These are phyloP conservation scores for Idaea straminata DNA, from an alignment of 2,888 invertebrate genomes.

Conservation along the genomic window DNA sequence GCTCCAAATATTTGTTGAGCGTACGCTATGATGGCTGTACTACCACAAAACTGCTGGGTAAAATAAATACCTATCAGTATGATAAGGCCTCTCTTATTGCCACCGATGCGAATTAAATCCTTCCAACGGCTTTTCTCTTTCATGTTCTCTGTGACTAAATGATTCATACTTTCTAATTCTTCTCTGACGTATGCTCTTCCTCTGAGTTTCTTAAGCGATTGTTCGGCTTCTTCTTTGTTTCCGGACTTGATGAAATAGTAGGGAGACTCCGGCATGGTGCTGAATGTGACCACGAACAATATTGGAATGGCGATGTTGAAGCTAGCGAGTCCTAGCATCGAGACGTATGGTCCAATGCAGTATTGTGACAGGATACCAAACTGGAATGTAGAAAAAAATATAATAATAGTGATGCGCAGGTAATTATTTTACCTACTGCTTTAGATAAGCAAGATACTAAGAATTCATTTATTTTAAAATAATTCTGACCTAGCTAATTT, in stretches of 20 bases:
- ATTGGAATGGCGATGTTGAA: slow-evolving; percentile 79
- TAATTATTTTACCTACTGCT: background rate
- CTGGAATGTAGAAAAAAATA: slow-evolving; percentile 48
- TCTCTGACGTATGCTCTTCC: slow-evolving; percentile 76
- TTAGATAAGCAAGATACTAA: background rate
- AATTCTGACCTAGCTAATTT: too few relatives aligned
- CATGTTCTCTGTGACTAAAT: slow-evolving; percentile 76
- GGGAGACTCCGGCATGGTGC: slow-evolving; percentile 84
- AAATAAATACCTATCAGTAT: slow-evolving; percentile 82
- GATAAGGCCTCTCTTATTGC: slow-evolving; percentile 79
- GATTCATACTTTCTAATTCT: slow-evolving; percentile 78
- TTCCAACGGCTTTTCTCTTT: slow-evolving; percentile 70
- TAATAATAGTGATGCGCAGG: background rate
- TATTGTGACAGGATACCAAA: slow-evolving; percentile 81
- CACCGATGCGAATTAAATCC: slow-evolving; percentile 68
- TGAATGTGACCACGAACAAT: slow-evolving; percentile 77
- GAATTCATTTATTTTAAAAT: background rate
- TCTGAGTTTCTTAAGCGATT: slow-evolving; percentile 78
- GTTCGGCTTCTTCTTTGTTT: slow-evolving; percentile 74
- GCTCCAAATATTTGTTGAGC: slow-evolving; percentile 82
- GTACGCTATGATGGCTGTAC: slow-evolving; percentile 80
- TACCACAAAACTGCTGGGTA: slow-evolving; percentile 81
- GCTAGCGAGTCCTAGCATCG: slow-evolving; percentile 77
- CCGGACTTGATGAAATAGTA: slow-evolving; percentile 77
- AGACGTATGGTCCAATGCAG: slow-evolving; percentile 79